These are phyloP conservation scores for Apocrypta bakeri DNA, from an alignment of 1,140 invertebrate species.

Conservation along the genomic window DNA sequence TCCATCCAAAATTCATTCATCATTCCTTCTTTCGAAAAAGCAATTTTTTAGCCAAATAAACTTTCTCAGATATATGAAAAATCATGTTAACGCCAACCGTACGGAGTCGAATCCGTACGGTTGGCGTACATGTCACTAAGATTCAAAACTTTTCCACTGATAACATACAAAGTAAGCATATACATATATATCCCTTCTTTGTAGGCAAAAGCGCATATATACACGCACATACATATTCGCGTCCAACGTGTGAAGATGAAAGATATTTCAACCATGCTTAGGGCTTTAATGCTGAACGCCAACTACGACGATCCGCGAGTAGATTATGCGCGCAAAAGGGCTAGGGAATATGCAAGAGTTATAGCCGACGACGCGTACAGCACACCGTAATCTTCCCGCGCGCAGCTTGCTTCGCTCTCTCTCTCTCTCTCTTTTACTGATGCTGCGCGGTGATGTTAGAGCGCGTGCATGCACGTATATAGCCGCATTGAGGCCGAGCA, in stretches of 20 bases:
- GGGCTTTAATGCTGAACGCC: slow-evolving; percentile 58
- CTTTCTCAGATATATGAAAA: too few species aligned
- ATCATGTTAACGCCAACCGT: too few species aligned
- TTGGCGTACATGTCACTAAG: too few species aligned
- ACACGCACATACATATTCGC: neutral
- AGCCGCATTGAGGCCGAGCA: neutral
- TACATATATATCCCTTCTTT: too few species aligned
- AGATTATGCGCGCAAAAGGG: slow-evolving; percentile 54
- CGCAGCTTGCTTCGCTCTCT: neutral
- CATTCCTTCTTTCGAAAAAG: too few species aligned
- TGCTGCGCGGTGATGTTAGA: neutral
- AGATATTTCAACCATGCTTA: slow-evolving; percentile 54
- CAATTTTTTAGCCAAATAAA: too few species aligned
- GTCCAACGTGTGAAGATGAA: slow-evolving; percentile 10
- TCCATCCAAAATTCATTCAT: too few species aligned
- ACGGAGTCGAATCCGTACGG: too few species aligned
- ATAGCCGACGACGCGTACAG: slow-evolving; percentile 54
- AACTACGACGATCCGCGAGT: slow-evolving; percentile 48
- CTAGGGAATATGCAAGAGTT: slow-evolving; percentile 57
- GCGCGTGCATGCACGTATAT: neutral
- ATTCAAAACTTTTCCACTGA: neutral
- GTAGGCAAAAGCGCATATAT: neutral
- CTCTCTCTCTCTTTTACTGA: neutral
- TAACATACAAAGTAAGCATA: neutral
- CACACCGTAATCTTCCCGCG: slow-evolving; percentile 53